phyloP scores from a whole-genome alignment of 2,797 vertebrate species.

The Oreonectes daqikongensis region DNA sequence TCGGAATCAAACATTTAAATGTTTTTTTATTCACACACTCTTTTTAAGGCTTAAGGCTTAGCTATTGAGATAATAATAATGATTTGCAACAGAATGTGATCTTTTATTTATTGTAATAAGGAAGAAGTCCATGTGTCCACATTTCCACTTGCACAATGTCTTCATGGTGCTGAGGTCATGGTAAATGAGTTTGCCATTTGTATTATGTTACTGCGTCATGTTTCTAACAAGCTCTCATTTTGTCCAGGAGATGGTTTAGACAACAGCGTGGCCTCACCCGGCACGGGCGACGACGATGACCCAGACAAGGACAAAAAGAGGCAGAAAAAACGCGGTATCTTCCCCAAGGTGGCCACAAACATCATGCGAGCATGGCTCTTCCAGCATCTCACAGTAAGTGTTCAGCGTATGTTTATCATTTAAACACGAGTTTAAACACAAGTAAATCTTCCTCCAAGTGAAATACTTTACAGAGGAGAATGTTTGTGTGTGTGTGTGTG shows the following conservation, averaged over 20 bases:
- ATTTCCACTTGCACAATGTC: no score
- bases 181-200: slow-evolving; percentile 7
- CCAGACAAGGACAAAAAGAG: slow-evolving; percentile 99
- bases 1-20: no score
- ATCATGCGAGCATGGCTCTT: slow-evolving; percentile 99
- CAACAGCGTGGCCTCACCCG: slow-evolving; percentile 98
- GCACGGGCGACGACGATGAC: slow-evolving; percentile 97
- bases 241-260: slow-evolving; percentile 95
- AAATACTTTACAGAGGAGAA: background rate
- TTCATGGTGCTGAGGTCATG: no score
- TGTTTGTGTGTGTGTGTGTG: slow-evolving; percentile 14
- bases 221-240: slow-evolving; percentile 63
- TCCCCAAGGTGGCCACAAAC: slow-evolving; percentile 99
- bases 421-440: no score
- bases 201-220: background rate
- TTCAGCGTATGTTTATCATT: no score
- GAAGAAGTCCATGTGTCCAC: no score
- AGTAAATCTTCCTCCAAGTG: background rate
- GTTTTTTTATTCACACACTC: no score
- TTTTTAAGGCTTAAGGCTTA: no score
- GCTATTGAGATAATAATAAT: no score
- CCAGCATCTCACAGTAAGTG: slow-evolving; percentile 98
- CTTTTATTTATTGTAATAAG: no score
- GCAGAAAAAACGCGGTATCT: slow-evolving; percentile 99
- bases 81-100: no score